Base-by-base conservation (phyloP, 2,888 invertebrate species). In the Rhabditophanes sp. region DNA sequence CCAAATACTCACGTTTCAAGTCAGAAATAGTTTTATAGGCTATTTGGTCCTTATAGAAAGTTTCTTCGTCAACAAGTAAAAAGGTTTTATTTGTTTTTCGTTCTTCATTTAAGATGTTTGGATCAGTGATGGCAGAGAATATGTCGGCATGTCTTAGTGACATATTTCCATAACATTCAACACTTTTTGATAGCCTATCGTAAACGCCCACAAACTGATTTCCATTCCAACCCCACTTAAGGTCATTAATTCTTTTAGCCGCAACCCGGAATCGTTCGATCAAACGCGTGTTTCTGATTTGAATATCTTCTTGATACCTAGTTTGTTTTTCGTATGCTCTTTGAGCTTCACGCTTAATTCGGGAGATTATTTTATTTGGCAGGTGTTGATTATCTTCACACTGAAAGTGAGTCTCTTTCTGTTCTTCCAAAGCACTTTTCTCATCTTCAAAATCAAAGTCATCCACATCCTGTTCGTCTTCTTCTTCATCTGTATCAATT, bases 281-380 rank as follows among this genome's bases (percentile, higher is more conserved):
- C 15, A 60, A 38, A 27, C 55, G 33, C 29, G 53, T 50, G 1
- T 56, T 54, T 35, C 58, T 32, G 4, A 55, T 31, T 22, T 50
- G 48, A 21, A 62, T 57, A 37, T 61, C 58, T 25, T 62, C 61
- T 30, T 61, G 61, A 34, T 50, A 56, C 29, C 59, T 42, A n/a
- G 57, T 42, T 26, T 60, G 59, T 38, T 56, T 59, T 34, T 61
- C 61, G 31, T 50, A 60, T 1, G 61, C 61, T 24, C 44, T 28
- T 29, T 56, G 48, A 12, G 61, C 61, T 25, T 51, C 48, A 20
- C 53, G 23, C 20, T 57, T 62, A 27, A 61, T 59, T 11, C 45
- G 30, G 20, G 30, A 30, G 11, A 61, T 37, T 12, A 18, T 28
- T 9, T 21, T 28, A 14, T 41, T 43, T n/a, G 42, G 39, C n/a